Evolutionary conservation across 2,797 vertebrate species (phyloP).

Genomic region (Eutrigla gurnardus): DNA sequence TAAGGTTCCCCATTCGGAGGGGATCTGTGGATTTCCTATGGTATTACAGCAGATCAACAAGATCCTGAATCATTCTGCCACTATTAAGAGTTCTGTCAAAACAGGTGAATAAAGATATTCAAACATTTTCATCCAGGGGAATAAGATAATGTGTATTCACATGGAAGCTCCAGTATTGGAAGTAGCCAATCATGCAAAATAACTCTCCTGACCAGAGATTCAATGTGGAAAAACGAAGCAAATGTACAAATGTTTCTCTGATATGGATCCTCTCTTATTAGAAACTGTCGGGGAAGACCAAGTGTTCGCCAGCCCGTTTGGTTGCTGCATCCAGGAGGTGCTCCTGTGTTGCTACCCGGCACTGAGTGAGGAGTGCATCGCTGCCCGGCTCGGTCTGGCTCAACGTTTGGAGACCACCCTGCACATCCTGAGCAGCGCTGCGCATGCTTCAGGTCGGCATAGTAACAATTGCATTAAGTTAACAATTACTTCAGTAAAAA

Average conservation of each 20-base stretch:
- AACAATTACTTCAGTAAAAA: background rate
- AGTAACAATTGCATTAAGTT: background rate
- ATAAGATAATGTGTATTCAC: background rate
- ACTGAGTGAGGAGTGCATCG: constrained; percentile 89
- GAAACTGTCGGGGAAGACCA: constrained; percentile 86
- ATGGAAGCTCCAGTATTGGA: background rate
- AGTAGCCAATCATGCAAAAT: background rate
- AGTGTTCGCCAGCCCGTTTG: constrained; percentile 76
- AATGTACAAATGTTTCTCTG: background rate
- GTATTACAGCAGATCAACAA: constrained; percentile 93
- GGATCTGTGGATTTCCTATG: constrained; percentile 89
- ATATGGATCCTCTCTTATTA: constrained; percentile 51
- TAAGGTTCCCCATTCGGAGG: constrained; percentile 77
- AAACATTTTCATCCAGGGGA: background rate
- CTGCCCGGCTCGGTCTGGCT: constrained; percentile 80
- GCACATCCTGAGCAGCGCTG: constrained; percentile 82
- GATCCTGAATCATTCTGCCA: constrained; percentile 88
- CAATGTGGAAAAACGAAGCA: background rate
- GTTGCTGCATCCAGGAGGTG: constrained; percentile 89
- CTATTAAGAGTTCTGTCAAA: constrained; percentile 76
- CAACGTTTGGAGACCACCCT: constrained; percentile 88
- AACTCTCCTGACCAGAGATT: background rate
- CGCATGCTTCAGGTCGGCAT: constrained; percentile 81
- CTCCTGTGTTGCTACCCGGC: constrained; percentile 87
- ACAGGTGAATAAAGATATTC: constrained; percentile 62